Percentiles rank a stretch among this genome's conserved stretches.
Evolutionary conservation across 1,140 invertebrate genomes (phyloP).

Genomic region (Papilio polyxenes): DNA sequence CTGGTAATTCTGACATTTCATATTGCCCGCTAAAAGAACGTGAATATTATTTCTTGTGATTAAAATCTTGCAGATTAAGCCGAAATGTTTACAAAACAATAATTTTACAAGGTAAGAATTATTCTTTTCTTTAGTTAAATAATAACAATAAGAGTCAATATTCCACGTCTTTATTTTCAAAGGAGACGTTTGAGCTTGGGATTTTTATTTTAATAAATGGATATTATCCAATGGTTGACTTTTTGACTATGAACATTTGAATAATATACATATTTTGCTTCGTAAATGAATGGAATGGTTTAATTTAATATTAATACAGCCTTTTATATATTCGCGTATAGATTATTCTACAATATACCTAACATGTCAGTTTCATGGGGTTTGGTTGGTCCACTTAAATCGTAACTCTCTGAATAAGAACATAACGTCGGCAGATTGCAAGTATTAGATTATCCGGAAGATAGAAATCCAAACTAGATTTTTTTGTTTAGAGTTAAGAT

Average conservation of each 20-base stretch:
- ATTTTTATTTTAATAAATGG: background rate
- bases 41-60: background rate
- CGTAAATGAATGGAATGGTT: too few relatives aligned
- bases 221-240: too few relatives aligned
- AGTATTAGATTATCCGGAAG: background rate
- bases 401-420: background rate
- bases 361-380: too few relatives aligned
- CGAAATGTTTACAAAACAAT: background rate
- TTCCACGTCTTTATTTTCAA: background rate
- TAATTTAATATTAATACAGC: too few relatives aligned
- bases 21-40: background rate
- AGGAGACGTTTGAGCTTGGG: background rate
- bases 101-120: background rate
- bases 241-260: too few relatives aligned
- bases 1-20: background rate
- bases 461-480: background rate
- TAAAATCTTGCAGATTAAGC: background rate
- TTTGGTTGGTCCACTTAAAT: too few relatives aligned
- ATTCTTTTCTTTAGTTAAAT: background rate
- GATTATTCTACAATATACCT: too few relatives aligned
- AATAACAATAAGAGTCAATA: too few relatives aligned
- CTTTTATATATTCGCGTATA: too few relatives aligned
- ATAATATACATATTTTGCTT: too few relatives aligned
- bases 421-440: background rate
- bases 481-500: background rate